Evolutionary conservation across 2,797 vertebrate species (phyloP).

Genomic region (Platalea minor): DNA sequence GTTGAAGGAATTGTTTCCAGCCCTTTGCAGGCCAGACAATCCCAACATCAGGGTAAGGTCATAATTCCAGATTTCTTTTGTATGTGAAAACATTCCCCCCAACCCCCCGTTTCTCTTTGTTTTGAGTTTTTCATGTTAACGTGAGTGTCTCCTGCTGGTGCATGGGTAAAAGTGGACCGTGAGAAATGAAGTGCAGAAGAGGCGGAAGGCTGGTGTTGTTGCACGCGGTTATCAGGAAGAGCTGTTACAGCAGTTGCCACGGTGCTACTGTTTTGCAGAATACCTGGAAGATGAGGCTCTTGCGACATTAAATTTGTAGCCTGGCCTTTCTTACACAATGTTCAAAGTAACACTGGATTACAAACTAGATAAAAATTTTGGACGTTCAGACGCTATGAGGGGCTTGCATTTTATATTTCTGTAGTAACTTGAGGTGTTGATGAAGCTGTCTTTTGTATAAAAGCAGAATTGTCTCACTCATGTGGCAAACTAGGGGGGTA

Average conservation of each 20-base stretch:
- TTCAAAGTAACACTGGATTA: rapidly evolving
- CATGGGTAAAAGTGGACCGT: background rate
- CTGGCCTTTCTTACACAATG: background rate
- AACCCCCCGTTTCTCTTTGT: background rate
- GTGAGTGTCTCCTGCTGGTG: background rate
- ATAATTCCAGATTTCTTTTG: background rate
- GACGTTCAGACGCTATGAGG: rapidly evolving
- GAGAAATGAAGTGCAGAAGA: background rate
- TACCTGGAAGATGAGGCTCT: background rate
- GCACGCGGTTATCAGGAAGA: rapidly evolving
- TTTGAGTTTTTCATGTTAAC: background rate
- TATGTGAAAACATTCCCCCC: background rate
- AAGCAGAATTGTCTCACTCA: background rate
- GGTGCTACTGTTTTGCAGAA: background rate
- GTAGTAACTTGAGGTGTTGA: background rate
- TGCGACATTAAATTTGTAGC: background rate
- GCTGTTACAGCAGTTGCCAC: background rate
- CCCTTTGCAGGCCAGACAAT: constrained; percentile 88
- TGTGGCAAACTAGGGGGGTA: background rate
- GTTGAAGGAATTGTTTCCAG: constrained; percentile 91
- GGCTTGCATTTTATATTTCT: background rate
- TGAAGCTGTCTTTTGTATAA: background rate
- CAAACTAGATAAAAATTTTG: background rate
- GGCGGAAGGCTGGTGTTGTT: background rate
- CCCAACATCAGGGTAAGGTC: constrained; percentile 82